Base-by-base conservation (phyloP, 2,113 vertebrate species). In the Lynx canadensis region DNA sequence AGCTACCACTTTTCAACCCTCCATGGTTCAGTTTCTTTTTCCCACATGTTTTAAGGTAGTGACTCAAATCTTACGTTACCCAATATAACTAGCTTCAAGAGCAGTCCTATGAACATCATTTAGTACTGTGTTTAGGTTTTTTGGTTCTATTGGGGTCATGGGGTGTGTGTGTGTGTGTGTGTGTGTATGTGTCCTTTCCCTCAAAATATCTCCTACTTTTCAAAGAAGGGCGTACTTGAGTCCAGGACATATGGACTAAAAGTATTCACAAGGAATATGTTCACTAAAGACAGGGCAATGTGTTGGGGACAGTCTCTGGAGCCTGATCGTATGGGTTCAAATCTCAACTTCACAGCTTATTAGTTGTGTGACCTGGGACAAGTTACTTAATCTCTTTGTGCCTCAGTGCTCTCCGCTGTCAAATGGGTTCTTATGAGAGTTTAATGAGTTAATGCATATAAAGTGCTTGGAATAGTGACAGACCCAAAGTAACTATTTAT, bases 361-460 rank as follows among this genome's bases (percentile, higher is more conserved):
- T 66, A 29, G 18, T 21, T 86, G 9, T 48, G 10, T 21, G 52
- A 79, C n/a, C 41, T 88, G 63, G n/a, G 27, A 19, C 31, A 79
- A n/a, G 29, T 80, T 78, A 91, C 41, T 81, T 69, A 57, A 86
- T 79, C 15, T 95, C 65, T 82, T 88, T 93, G 65, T 68, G 65
- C 31, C 66, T 52, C 66, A 91, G 7, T 93, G 71, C 29, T 13
- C 19, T 63, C 6, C 48, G 10, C 60, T 50, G 13, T 74, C 89
- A 95, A 76, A 96, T 87, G 60, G 6, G 16, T 69, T 95, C 13
- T 89, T 48, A 36, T 27, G 27, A 85, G 14, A 38, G 9, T 73
- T 68, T 71, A 90, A 95, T 48, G 50, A 88, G 21, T 57, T 50
- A 36, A 85, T 76, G 16, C 31, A 85, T 29, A 93, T 27, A 79